Percentiles rank a stretch among this genome's conserved stretches.
These are phyloP conservation scores for Xanthorhoe designata DNA, from an alignment of 2,888 invertebrate genomes.

Conservation along the genomic window DNA sequence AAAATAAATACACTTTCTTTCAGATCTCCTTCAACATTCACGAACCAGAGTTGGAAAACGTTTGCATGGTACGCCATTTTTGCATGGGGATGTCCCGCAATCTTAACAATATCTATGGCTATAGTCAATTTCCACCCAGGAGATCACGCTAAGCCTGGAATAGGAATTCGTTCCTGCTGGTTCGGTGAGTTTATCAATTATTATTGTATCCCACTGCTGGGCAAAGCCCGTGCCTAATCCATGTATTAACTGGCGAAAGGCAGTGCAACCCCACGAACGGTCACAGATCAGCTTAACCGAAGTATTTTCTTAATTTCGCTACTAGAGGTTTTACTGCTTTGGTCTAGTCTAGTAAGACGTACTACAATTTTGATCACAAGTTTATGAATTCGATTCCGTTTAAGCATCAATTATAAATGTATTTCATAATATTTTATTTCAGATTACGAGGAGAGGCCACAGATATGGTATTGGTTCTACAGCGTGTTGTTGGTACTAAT, in stretches of 20 bases:
- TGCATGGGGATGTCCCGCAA: conserved; percentile 84
- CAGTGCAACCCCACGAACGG: no score
- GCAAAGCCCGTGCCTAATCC: no score
- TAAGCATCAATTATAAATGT: no score
- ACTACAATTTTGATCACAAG: no score
- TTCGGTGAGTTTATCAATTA: conserved; percentile 78
- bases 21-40: conserved; percentile 58
- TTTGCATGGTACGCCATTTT: conserved; percentile 83
- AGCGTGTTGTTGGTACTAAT: conserved; percentile 86
- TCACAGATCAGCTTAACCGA: background rate
- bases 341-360: no score
- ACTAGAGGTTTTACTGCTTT: no score
- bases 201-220: no score
- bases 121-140: conserved; percentile 83
- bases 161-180: conserved; percentile 87
- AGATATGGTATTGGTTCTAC: conserved; percentile 88
- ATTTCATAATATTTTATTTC: conserved; percentile 3
- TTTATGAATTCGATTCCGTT: no score
- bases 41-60: conserved; percentile 84
- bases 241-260: no score
- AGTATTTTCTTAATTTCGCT: no score
- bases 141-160: conserved; percentile 81
- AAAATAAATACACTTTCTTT: background rate
- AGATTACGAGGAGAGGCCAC: conserved; percentile 64
- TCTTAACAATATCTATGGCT: conserved; percentile 79